Evolutionary conservation across 1,140 invertebrate genomes (phyloP).

Genomic region (Elymnias hypermnestra): DNA sequence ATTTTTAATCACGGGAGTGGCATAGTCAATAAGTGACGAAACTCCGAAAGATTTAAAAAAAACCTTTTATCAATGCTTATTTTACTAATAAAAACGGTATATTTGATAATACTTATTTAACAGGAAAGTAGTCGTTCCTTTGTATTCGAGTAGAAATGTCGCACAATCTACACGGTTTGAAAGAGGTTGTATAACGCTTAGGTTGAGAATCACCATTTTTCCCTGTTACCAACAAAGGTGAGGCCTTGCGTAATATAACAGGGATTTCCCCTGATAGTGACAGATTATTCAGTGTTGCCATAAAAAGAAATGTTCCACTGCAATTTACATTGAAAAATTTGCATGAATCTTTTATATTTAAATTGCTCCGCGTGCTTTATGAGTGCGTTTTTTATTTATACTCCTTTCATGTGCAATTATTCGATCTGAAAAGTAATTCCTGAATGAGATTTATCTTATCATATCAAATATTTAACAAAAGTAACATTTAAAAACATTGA

Average conservation of each 20-base stretch:
- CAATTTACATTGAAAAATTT: conserved; percentile 24
- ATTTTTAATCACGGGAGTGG: too few species aligned
- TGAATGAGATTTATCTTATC: not conserved
- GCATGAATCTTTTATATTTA: conserved; percentile 22
- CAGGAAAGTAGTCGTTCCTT: too few species aligned
- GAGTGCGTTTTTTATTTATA: conserved; percentile 13
- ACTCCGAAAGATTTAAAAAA: too few species aligned
- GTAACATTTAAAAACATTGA: not conserved
- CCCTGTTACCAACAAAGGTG: conserved; percentile 26
- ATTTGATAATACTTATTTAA: too few species aligned
- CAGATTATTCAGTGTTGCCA: conserved; percentile 23
- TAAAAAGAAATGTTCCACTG: conserved; percentile 23
- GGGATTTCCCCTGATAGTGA: conserved; percentile 20
- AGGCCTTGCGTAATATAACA: conserved; percentile 21
- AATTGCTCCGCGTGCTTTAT: conserved; percentile 15
- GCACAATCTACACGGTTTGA: conserved; percentile 19
- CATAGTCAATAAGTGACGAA: too few species aligned
- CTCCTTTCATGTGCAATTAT: conserved; percentile 8
- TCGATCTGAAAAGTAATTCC: conserved; percentile 4
- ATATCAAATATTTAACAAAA: not conserved
- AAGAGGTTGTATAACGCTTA: conserved; percentile 26
- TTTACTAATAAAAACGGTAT: too few species aligned
- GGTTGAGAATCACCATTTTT: conserved; percentile 28
- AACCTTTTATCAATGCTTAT: too few species aligned
- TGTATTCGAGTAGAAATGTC: conserved; percentile 15